A percentile compares a stretch with the other conserved stretches of the same genome.
Evolutionary conservation across 1,140 invertebrate species (phyloP).

Genomic region (Drosophila pseudoobscura): DNA sequence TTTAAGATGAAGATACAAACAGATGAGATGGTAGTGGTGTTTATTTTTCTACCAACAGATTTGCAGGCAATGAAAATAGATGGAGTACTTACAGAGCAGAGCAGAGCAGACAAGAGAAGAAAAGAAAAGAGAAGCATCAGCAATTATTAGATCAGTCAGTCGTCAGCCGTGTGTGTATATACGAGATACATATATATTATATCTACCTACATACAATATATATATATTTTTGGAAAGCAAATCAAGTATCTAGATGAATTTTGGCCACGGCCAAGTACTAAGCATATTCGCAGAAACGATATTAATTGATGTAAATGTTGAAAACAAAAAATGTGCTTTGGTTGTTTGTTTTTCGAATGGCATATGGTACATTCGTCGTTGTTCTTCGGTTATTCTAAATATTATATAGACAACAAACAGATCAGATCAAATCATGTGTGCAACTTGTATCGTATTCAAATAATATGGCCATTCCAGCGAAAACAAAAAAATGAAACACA

Average conservation of each 20-base stretch:
- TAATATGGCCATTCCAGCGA: conserved; percentile 31
- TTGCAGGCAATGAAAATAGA: conserved; percentile 51
- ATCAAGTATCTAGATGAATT: conserved; percentile 37
- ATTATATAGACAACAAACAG: conserved; percentile 41
- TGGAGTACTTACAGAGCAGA: conserved; percentile 27
- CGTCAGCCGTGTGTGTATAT: conserved; percentile 49
- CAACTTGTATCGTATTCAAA: conserved; percentile 53
- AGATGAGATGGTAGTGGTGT: conserved; percentile 26
- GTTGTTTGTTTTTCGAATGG: conserved; percentile 54
- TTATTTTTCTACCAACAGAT: conserved; percentile 76
- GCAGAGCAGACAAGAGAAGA: too few species aligned
- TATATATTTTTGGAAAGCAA: conserved; percentile 70
- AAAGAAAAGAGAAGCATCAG: too few species aligned
- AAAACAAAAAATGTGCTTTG: conserved; percentile 43
- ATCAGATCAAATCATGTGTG: conserved; percentile 56
- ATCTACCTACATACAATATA: conserved; percentile 42
- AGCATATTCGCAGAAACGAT: conserved; percentile 29
- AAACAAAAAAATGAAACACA: conserved; percentile 32
- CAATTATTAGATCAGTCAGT: conserved; percentile 5
- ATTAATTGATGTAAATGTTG: conserved; percentile 55
- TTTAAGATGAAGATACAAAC: conserved; percentile 2
- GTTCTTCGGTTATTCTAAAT: conserved; percentile 49
- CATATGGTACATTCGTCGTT: conserved; percentile 40
- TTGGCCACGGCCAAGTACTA: conserved; percentile 37
- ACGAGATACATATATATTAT: conserved; percentile 53